Percentiles rank a stretch among this genome's conserved stretches.
Evolutionary conservation across 2,113 vertebrate genomes (phyloP).

Genomic region (Corythaeola cristata): DNA sequence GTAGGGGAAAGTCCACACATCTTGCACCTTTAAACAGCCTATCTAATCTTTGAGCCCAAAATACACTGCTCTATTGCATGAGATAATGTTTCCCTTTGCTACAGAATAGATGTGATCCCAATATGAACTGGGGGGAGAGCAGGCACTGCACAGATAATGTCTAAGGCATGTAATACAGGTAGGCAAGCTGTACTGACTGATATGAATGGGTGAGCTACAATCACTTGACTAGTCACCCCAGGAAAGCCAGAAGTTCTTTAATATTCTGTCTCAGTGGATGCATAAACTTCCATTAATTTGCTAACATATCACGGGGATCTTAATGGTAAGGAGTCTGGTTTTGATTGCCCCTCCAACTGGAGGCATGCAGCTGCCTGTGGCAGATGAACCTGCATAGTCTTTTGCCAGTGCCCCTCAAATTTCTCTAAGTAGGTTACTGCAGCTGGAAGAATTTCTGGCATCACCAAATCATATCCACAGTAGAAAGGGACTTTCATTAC

Average conservation of each 20-base stretch:
- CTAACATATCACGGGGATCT: neutral
- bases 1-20: neutral
- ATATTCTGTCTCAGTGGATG: neutral
- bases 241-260: neutral
- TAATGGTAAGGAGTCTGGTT: neutral
- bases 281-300: neutral
- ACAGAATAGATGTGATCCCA: neutral
- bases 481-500: neutral
- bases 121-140: neutral
- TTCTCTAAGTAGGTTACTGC: neutral
- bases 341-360: neutral
- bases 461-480: neutral
- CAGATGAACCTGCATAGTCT: neutral
- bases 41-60: neutral
- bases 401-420: neutral
- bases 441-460: neutral
- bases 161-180: neutral
- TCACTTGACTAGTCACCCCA: neutral
- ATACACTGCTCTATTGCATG: neutral
- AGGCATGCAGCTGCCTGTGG: neutral
- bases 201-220: neutral
- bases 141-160: neutral
- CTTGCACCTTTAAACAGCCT: neutral
- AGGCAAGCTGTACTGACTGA: neutral
- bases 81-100: neutral